Base-by-base conservation (phyloP, 2,888 invertebrate species). In the Euplagia quadripunctaria region DNA sequence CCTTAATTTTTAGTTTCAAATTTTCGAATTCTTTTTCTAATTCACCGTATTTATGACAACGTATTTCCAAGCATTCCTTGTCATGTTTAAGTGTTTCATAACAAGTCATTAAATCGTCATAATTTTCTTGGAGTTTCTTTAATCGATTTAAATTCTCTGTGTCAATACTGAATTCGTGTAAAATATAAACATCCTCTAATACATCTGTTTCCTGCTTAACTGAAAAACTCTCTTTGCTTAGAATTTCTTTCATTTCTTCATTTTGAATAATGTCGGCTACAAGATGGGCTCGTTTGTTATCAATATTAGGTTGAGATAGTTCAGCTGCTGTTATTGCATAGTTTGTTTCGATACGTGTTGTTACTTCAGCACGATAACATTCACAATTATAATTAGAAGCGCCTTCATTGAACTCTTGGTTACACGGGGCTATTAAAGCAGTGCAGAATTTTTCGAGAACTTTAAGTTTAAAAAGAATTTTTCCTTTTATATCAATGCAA, bases 231-330 rank as follows among this genome's bases (percentile, higher is more conserved):
- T 94, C 91, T 85, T 91, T 92, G 73, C 85, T 88, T 0, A 95
- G 83, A 70, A 94, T 91, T 85, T 94, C 93, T 86, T 92, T 94
- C 90, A 96, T 94, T 87, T 96, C 95, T 8, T 93, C 89, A 72
- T 92, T 91, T 73, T 93, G 89, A 89, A 95, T 95, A 69, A 96
- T 95, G 71, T 96, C 94, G 42, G 96, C 95, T 9, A 94, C 92
- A 55, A 96, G 90, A 63, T 94, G 91, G 5, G 94, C 91, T 85
- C 96, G 89, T 84, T 94, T 93, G 64, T 79, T 90, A 74, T 95
- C 94, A 65, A 89, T 71, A 64, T 77, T 77, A 20, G 88, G 83
- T 74, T 78, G 85, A 61, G 83, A 85, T 42, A 82, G 70, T 78
- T 92, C 90, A 7, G 88, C 69, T n/a, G 92, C 80, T 20, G 90